phyloP scores from a whole-genome alignment of 2,113 vertebrate genomes.

The Gobius niger region DNA sequence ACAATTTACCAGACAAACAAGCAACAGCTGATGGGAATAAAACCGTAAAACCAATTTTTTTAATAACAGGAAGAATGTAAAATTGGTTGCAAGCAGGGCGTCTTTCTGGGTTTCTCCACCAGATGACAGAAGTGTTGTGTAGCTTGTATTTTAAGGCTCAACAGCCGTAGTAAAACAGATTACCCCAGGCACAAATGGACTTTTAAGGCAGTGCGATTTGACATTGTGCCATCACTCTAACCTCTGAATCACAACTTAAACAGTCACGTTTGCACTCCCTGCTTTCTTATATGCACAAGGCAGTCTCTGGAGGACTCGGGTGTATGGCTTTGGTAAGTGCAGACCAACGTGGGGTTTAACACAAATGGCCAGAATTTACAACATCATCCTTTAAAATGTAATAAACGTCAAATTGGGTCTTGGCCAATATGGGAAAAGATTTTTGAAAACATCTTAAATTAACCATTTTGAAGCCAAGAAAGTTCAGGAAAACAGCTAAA shows the following conservation, averaged over 20 bases:
- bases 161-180: slow-evolving; percentile 23
- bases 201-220: slow-evolving; percentile 69
- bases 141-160: not conserved
- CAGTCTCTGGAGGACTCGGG: slow-evolving; percentile 54
- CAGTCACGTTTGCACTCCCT: slow-evolving; percentile 41
- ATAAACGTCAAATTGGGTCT: slow-evolving; percentile 61
- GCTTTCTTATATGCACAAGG: slow-evolving; percentile 27
- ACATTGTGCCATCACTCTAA: slow-evolving; percentile 26
- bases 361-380: slow-evolving; percentile 60
- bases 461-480: slow-evolving; percentile 22
- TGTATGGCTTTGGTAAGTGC: slow-evolving; percentile 68
- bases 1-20: slow-evolving; percentile 20
- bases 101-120: slow-evolving; percentile 45
- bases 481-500: slow-evolving; percentile 28
- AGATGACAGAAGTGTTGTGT: slow-evolving; percentile 54
- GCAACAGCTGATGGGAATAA: slow-evolving; percentile 14
- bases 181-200: slow-evolving; percentile 67
- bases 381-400: slow-evolving; percentile 61
- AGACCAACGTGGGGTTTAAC: slow-evolving; percentile 50
- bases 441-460: not conserved
- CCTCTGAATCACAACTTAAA: slow-evolving; percentile 44
- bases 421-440: slow-evolving; percentile 15
- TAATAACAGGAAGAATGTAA: too few species aligned
- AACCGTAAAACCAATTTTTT: slow-evolving; percentile 41
- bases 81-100: slow-evolving; percentile 9